These are phyloP conservation scores for Stomorhina lunata DNA, from an alignment of 2,888 invertebrate genomes.

Conservation along the genomic window DNA sequence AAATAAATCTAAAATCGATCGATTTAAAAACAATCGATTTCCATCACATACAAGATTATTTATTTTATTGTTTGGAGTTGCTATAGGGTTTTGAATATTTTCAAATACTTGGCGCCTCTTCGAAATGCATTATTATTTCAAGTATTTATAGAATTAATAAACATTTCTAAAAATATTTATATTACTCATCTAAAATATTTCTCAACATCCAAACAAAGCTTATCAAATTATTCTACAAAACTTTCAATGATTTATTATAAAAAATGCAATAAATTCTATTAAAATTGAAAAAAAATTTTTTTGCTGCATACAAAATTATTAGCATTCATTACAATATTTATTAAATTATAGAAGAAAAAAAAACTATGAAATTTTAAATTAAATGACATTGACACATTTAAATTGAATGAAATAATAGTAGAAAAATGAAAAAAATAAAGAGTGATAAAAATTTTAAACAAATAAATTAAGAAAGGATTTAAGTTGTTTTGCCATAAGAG, in stretches of 20 bases:
- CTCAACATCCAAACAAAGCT: constrained; percentile 15
- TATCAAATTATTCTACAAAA: constrained; percentile 40
- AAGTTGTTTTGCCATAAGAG: too few relatives aligned
- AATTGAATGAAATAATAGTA: background rate
- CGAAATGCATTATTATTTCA: background rate
- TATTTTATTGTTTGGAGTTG: too few relatives aligned
- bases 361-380: constrained; percentile 32
- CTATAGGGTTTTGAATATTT: too few relatives aligned
- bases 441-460: constrained; percentile 37
- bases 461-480: background rate
- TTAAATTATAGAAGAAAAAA: background rate
- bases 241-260: constrained; percentile 8
- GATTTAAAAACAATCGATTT: too few relatives aligned
- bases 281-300: constrained; percentile 15
- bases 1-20: too few relatives aligned
- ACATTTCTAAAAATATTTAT: constrained; percentile 17
- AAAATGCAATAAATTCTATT: constrained; percentile 13
- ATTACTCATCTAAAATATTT: constrained; percentile 10
- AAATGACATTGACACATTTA: constrained; percentile 59
- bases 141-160: background rate
- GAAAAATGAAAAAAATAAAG: constrained; percentile 11
- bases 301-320: constrained; percentile 22
- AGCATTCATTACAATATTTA: constrained; percentile 30
- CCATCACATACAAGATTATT: too few relatives aligned
- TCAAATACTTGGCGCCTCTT: too few relatives aligned